Evolutionary conservation across 1,140 invertebrate genomes (phyloP).

Genomic region (Pogonognathellus flavescens): DNA sequence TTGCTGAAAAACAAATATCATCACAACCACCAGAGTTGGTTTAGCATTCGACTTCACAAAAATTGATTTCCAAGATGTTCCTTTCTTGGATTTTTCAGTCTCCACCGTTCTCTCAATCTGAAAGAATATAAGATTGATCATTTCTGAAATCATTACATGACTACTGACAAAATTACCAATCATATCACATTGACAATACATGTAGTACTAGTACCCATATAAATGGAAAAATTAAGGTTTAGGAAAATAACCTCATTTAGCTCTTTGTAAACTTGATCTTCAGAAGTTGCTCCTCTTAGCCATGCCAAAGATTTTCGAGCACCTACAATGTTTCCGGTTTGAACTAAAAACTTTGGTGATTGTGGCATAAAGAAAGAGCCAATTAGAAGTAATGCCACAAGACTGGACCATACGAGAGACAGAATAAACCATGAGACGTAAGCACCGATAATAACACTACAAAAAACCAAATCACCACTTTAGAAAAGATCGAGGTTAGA

Average conservation of each 20-base stretch:
- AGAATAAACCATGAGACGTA: slow-evolving; percentile 68
- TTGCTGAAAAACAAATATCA: slow-evolving; percentile 34
- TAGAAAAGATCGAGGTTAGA: neutral
- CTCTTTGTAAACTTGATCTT: slow-evolving; percentile 71
- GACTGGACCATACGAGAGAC: slow-evolving; percentile 23
- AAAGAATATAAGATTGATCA: neutral
- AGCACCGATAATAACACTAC: slow-evolving; percentile 80
- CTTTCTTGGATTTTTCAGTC: neutral
- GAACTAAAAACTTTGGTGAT: slow-evolving; percentile 52
- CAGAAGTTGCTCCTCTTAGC: slow-evolving; percentile 75
- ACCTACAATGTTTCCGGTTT: slow-evolving; percentile 2
- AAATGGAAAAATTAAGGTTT: too few relatives aligned
- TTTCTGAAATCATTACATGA: neutral
- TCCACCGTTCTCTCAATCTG: neutral
- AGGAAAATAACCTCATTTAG: slow-evolving; percentile 32
- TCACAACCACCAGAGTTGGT: neutral
- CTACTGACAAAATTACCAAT: neutral
- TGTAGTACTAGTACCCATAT: too few relatives aligned
- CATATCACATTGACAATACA: too few relatives aligned
- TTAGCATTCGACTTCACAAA: neutral
- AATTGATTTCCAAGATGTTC: neutral
- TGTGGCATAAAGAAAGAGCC: slow-evolving; percentile 50
- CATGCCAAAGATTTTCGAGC: slow-evolving; percentile 74
- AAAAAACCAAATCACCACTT: neutral
- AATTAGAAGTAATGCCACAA: slow-evolving; percentile 4